These are phyloP conservation scores for Alfaro cultratus DNA, from an alignment of 2,797 vertebrate genomes.

Conservation along the genomic window DNA sequence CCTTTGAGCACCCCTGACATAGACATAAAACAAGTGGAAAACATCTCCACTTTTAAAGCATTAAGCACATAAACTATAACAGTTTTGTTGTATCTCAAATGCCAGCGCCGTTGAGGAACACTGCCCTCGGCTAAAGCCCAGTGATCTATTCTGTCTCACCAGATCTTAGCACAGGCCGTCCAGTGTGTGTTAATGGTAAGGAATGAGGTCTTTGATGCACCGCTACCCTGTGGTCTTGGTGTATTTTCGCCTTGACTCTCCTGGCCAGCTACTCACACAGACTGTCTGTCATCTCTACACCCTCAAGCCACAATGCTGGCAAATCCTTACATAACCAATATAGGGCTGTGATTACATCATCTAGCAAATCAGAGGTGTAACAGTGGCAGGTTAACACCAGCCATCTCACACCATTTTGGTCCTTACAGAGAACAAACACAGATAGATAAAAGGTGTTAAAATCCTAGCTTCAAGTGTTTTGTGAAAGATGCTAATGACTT, in stretches of 20 bases:
- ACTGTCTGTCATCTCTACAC: background rate
- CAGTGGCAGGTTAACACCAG: background rate
- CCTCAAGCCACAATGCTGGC: background rate
- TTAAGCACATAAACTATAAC: background rate
- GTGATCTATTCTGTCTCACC: background rate
- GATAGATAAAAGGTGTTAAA: background rate
- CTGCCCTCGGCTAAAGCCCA: background rate
- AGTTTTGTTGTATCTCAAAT: background rate
- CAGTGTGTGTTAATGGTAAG: background rate
- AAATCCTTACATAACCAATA: background rate
- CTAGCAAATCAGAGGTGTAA: background rate
- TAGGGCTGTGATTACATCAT: background rate
- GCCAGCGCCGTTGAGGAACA: background rate
- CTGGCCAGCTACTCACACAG: background rate
- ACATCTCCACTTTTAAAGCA: background rate
- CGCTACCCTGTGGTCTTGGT: background rate
- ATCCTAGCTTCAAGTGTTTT: background rate
- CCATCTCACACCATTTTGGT: background rate
- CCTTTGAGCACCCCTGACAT: too few species aligned
- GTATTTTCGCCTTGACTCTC: background rate
- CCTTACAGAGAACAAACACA: background rate
- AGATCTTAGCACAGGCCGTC: background rate
- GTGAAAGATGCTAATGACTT: background rate
- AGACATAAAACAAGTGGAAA: too few species aligned
- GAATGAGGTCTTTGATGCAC: background rate